Percentiles rank a stretch among this genome's conserved stretches.
Conservation (phyloP, 1,140 invertebrate species). For the Eriocheir sinensis region DNA sequence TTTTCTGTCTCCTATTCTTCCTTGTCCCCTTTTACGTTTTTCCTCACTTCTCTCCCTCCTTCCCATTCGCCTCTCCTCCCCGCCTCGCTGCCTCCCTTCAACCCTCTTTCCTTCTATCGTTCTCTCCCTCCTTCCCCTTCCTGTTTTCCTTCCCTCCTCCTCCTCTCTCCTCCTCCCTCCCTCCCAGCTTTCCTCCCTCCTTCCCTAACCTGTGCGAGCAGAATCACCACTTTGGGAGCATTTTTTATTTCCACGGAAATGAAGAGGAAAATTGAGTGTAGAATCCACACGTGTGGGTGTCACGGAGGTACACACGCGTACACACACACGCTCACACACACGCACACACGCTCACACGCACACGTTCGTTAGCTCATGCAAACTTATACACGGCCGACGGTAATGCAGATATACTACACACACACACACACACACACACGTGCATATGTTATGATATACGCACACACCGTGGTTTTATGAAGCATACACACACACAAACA, state of each 20-base stretch:
- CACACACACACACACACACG: constrained; percentile 36
- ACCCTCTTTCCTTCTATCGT: neutral
- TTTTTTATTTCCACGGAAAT: constrained; percentile 71
- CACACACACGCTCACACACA: constrained; percentile 36
- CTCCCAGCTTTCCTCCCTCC: neutral
- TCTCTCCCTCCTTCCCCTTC: neutral
- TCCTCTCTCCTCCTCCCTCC: neutral
- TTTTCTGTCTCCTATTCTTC: neutral
- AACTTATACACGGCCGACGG: neutral
- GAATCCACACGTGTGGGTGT: neutral
- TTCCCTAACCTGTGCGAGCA: constrained; percentile 16
- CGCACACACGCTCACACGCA: neutral
- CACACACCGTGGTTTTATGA: neutral
- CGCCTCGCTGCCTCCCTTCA: neutral
- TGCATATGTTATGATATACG: neutral
- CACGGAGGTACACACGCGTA: neutral
- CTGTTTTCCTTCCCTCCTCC: neutral
- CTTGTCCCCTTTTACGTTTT: neutral
- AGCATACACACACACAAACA: constrained; percentile 27
- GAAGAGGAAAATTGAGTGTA: constrained; percentile 74
- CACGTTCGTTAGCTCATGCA: neutral
- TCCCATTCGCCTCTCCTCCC: neutral
- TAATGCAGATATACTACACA: no score
- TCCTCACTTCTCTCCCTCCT: neutral
- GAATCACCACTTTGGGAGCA: constrained; percentile 69